These are phyloP conservation scores for Trissolcus japonicus DNA, from an alignment of 2,888 invertebrate species.

Conservation along the genomic window DNA sequence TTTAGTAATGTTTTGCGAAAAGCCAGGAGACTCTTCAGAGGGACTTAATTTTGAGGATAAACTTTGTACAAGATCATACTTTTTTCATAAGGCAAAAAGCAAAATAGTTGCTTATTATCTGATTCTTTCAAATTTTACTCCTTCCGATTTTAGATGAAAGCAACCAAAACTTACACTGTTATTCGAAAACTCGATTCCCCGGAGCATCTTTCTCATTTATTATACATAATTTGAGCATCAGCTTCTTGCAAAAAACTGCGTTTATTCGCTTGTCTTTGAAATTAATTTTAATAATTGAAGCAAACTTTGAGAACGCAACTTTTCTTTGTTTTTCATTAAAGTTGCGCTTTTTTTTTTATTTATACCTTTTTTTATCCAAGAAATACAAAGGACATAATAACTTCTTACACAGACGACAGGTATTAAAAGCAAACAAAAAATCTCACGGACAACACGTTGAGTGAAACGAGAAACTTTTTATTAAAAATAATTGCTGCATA, in stretches of 20 bases:
- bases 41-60: too few species aligned
- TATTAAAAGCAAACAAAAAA: constrained; percentile 5
- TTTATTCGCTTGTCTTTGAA: constrained; percentile 15
- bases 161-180: too few species aligned
- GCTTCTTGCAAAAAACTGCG: constrained; percentile 9
- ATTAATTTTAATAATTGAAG: constrained; percentile 5
- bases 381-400: constrained; percentile 3
- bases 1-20: too few species aligned
- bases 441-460: not conserved
- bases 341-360: not conserved
- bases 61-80: too few species aligned
- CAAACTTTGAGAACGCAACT: constrained; percentile 7
- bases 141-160: too few species aligned
- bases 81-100: too few species aligned
- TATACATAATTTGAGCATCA: constrained; percentile 10
- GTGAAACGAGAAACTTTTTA: not conserved
- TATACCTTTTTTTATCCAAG: not conserved
- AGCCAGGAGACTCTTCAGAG: too few species aligned
- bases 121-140: too few species aligned
- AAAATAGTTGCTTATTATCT: too few species aligned
- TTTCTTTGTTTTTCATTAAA: constrained; percentile 17
- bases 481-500: constrained; percentile 3
- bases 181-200: not conserved
- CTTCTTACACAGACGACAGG: not conserved
- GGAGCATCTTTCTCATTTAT: constrained; percentile 5